Percentiles rank a stretch among this genome's conserved stretches.
Evolutionary conservation across 2,113 vertebrate species (phyloP).

Genomic region (Nothocercus nigrocapillus): DNA sequence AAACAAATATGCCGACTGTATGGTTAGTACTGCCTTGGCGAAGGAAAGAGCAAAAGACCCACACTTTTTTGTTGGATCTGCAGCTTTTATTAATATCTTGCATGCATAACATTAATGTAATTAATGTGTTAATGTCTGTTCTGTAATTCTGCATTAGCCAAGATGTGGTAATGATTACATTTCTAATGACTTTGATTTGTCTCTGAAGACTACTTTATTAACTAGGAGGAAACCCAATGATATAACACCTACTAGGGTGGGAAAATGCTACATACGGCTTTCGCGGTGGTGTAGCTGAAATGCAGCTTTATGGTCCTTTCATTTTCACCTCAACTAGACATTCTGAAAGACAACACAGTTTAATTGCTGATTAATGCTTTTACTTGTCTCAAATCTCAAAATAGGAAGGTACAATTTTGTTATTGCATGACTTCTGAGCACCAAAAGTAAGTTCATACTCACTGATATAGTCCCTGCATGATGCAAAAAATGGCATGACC

Average conservation of each 20-base stretch:
- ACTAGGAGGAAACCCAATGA: background rate
- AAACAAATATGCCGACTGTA: background rate
- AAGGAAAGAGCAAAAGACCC: background rate
- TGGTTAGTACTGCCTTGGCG: background rate
- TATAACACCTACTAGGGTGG: background rate
- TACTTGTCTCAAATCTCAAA: constrained; percentile 42
- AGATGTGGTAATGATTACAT: background rate
- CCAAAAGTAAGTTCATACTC: background rate
- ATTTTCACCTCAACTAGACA: constrained; percentile 40
- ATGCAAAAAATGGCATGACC: background rate
- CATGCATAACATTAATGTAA: background rate
- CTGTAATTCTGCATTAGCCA: background rate
- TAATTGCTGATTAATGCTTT: constrained; percentile 53
- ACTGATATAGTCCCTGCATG: rapidly evolving
- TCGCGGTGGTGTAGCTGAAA: background rate
- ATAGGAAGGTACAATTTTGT: background rate
- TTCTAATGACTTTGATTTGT: constrained; percentile 7
- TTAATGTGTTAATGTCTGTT: background rate
- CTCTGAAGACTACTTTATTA: constrained; percentile 34
- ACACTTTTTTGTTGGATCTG: background rate
- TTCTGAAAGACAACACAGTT: constrained; percentile 39
- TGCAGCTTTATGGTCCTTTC: constrained; percentile 53
- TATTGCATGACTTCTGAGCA: background rate
- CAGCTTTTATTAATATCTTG: background rate
- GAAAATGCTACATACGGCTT: background rate